A percentile compares a stretch with the other conserved stretches of the same genome.
phyloP scores from a whole-genome alignment of 2,797 vertebrate genomes.

The Aphelocoma californica region DNA sequence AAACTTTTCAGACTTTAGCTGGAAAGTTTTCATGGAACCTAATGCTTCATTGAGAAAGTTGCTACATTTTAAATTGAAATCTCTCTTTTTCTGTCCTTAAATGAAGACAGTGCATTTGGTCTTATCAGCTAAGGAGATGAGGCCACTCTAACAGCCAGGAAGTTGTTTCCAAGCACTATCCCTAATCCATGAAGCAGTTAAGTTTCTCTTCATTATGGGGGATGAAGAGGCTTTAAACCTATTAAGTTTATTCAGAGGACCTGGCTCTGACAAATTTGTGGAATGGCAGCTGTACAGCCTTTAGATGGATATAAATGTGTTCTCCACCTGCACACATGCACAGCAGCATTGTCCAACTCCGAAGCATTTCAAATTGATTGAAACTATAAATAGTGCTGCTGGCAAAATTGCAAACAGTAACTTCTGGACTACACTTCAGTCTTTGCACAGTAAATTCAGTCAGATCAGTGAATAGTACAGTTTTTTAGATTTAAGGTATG shows the following conservation, averaged over 20 bases:
- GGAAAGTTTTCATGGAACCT: neutral
- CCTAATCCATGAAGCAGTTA: slow-evolving; percentile 16
- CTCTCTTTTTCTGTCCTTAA: neutral
- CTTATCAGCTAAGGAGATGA: neutral
- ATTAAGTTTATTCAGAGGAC: slow-evolving; percentile 7
- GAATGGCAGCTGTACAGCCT: neutral
- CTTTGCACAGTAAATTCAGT: slow-evolving; percentile 45
- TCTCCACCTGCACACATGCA: slow-evolving; percentile 66
- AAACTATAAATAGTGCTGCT: slow-evolving; percentile 61
- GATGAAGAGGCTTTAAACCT: neutral
- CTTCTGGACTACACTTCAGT: slow-evolving; percentile 51
- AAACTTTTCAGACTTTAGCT: neutral
- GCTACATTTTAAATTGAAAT: neutral
- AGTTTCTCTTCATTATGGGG: neutral
- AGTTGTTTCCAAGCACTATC: neutral
- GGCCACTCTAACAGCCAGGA: neutral
- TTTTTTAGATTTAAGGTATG: slow-evolving; percentile 40
- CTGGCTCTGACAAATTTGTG: neutral
- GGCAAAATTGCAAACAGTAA: slow-evolving; percentile 71
- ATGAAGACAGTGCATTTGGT: neutral
- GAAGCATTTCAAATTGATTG: slow-evolving; percentile 54
- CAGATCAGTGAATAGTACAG: neutral
- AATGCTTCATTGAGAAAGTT: neutral
- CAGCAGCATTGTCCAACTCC: slow-evolving; percentile 46
- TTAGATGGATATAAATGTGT: slow-evolving; percentile 39